Conservation (phyloP, 2,888 invertebrate species). For the Atethmia centrago region DNA sequence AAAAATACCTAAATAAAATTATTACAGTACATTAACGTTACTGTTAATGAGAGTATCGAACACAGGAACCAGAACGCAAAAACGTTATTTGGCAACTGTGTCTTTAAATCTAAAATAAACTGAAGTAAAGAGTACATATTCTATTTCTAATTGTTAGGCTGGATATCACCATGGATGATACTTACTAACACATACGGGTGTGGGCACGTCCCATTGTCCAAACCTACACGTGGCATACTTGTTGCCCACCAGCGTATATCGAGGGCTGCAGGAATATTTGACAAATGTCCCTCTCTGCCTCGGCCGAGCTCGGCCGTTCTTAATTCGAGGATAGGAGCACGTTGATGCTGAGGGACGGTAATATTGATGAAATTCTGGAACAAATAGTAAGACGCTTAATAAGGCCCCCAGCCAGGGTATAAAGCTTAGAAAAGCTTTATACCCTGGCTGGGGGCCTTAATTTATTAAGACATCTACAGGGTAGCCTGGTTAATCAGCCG, state of each 20-base stretch:
- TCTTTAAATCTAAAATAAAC: background rate
- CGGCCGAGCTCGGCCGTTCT: conserved; percentile 86
- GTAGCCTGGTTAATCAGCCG: background rate
- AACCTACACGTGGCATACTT: conserved; percentile 92
- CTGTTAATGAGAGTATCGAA: background rate
- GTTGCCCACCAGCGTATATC: conserved; percentile 92
- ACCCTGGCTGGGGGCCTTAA: background rate
- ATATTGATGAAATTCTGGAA: conserved; percentile 31
- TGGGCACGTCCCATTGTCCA: conserved; percentile 93
- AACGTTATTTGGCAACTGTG: background rate
- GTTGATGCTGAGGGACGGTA: conserved; percentile 26
- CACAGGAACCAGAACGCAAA: background rate
- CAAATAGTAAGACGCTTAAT: conserved; percentile 6
- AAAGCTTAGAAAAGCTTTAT: no score
- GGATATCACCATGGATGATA: conserved; percentile 66
- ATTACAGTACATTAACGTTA: background rate
- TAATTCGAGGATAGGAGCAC: conserved; percentile 82
- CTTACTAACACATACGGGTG: conserved; percentile 94
- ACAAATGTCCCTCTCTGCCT: conserved; percentile 89
- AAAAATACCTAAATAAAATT: background rate
- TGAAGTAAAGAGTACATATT: background rate
- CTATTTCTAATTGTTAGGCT: background rate
- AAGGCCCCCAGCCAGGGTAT: no score
- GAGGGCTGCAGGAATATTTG: conserved; percentile 91
- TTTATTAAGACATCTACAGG: no score